Percentiles rank a stretch among this genome's conserved stretches.
Evolutionary conservation across 2,113 vertebrate species (phyloP).

Genomic region (Orycteropus afer): DNA sequence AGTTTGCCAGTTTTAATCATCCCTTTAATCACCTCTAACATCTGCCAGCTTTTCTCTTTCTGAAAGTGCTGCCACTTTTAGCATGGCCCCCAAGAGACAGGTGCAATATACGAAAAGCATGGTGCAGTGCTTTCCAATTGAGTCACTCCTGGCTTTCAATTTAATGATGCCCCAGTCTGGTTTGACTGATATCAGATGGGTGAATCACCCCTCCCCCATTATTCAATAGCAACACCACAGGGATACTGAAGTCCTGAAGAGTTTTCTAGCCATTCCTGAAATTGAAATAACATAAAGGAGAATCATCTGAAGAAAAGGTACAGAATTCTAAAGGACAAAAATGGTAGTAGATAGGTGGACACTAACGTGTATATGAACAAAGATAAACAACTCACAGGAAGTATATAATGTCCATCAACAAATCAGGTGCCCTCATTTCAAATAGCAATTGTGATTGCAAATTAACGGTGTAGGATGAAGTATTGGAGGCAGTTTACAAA

Average conservation of each 20-base stretch:
- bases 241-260: not conserved
- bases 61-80: slow-evolving; percentile 57
- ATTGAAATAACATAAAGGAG: not conserved
- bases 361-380: not conserved
- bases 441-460: slow-evolving; percentile 49
- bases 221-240: not conserved
- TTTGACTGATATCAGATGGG: slow-evolving; percentile 31
- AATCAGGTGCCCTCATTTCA: slow-evolving; percentile 55
- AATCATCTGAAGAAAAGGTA: slow-evolving; percentile 25
- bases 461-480: slow-evolving; percentile 38
- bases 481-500: slow-evolving; percentile 54
- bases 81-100: slow-evolving; percentile 23
- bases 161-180: slow-evolving; percentile 17
- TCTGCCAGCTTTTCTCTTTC: slow-evolving; percentile 56
- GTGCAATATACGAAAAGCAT: not conserved
- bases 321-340: not conserved
- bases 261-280: slow-evolving; percentile 37
- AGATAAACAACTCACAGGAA: slow-evolving; percentile 50
- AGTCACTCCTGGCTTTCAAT: slow-evolving; percentile 28
- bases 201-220: not conserved
- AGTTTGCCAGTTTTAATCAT: slow-evolving; percentile 46
- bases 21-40: slow-evolving; percentile 47
- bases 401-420: slow-evolving; percentile 25
- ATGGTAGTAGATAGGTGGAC: not conserved
- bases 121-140: not conserved